Percentiles rank a stretch among this genome's conserved stretches.
Conservation (phyloP, 2,113 vertebrate genomes). For the Percina caprodes region DNA sequence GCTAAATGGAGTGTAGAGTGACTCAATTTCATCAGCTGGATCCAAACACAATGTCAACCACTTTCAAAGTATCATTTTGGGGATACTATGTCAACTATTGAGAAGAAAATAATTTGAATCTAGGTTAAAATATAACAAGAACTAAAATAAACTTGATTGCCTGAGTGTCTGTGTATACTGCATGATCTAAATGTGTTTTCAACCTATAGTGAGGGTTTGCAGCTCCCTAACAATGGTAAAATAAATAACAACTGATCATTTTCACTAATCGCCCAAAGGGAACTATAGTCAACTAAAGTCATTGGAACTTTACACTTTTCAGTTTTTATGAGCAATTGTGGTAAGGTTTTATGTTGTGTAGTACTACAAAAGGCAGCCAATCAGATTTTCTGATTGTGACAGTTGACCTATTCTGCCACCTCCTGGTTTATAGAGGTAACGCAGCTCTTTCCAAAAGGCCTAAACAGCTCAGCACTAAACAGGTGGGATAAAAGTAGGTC, state of each 20-base stretch:
- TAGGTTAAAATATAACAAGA: neutral
- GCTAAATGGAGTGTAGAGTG: neutral
- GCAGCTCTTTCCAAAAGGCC: neutral
- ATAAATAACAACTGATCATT: neutral
- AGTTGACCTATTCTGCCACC: constrained; percentile 33
- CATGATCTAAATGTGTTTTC: neutral
- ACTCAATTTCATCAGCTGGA: neutral
- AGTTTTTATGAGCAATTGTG: neutral
- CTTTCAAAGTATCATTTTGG: neutral
- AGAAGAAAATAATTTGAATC: neutral
- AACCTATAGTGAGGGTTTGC: neutral
- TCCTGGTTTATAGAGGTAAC: constrained; percentile 40
- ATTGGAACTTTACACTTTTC: neutral
- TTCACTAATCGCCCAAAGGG: neutral
- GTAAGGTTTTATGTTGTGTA: neutral
- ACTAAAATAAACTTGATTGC: neutral
- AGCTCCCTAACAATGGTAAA: neutral
- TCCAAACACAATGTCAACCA: no score
- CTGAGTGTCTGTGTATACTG: neutral
- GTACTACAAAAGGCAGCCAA: neutral
- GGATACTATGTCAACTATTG: neutral
- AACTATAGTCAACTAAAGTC: neutral
- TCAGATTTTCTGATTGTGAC: neutral
- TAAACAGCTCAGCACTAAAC: neutral
- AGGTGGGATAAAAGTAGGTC: constrained; percentile 48